These are phyloP conservation scores for Lepidochrysops patricia DNA, from an alignment of 2,888 invertebrate genomes.

Conservation along the genomic window DNA sequence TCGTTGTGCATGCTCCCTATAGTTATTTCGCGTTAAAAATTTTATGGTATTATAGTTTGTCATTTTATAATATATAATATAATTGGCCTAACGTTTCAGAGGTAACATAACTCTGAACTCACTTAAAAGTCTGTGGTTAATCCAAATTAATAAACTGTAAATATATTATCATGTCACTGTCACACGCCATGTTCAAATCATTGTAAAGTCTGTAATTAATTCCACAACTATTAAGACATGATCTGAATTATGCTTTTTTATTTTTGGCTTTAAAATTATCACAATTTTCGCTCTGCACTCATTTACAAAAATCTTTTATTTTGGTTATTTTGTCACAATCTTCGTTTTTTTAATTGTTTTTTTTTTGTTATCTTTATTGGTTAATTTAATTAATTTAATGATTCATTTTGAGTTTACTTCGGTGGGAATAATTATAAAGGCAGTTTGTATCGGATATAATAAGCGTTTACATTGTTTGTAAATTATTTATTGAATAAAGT, in stretches of 20 bases:
- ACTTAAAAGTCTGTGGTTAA: background rate
- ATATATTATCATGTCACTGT: background rate
- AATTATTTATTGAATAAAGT: constrained; percentile 38
- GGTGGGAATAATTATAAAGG: background rate
- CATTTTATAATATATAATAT: too few species aligned
- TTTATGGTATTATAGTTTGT: too few species aligned
- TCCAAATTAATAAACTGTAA: background rate
- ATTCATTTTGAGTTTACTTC: background rate
- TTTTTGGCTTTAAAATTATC: background rate
- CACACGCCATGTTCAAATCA: background rate
- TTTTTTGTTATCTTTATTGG: background rate
- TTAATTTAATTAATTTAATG: background rate
- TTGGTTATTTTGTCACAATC: background rate
- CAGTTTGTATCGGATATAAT: constrained; percentile 22
- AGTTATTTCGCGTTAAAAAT: too few species aligned
- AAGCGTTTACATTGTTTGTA: constrained; percentile 36
- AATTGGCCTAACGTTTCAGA: too few species aligned
- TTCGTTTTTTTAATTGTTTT: background rate
- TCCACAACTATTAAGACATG: background rate
- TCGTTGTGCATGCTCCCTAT: too few species aligned
- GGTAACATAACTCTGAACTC: too few species aligned
- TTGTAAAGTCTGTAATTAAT: background rate
- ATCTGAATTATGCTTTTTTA: background rate
- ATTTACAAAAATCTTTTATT: background rate
- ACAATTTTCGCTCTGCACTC: constrained; percentile 8